These are phyloP conservation scores for Rhyzopertha dominica DNA, from an alignment of 1,140 invertebrate genomes.

Conservation along the genomic window DNA sequence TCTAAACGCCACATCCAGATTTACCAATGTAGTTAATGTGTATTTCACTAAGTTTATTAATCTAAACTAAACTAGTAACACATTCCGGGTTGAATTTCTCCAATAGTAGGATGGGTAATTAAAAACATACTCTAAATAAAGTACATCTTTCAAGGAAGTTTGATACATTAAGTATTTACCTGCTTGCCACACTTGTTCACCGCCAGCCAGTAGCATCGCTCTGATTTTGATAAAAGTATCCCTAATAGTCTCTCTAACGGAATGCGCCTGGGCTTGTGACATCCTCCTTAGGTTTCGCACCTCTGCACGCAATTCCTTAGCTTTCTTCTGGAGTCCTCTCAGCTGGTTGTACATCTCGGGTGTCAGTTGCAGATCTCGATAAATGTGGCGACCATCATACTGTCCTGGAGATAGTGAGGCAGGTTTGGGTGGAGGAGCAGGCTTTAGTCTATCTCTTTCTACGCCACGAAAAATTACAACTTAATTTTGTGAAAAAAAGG, in stretches of 20 bases:
- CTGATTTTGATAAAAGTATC: constrained; percentile 84
- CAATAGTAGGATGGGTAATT: too few relatives aligned
- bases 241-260: constrained; percentile 83
- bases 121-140: too few relatives aligned
- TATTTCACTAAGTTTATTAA: too few relatives aligned
- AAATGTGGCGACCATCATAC: constrained; percentile 55
- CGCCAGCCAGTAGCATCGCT: constrained; percentile 60
- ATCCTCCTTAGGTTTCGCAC: constrained; percentile 82
- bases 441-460: constrained; percentile 79
- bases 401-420: constrained; percentile 64
- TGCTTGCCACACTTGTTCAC: constrained; percentile 51
- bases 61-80: too few relatives aligned
- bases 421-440: constrained; percentile 79
- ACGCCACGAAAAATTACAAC: too few relatives aligned
- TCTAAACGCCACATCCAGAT: too few relatives aligned
- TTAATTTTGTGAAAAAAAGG: too few relatives aligned
- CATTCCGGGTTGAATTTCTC: too few relatives aligned
- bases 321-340: constrained; percentile 78
- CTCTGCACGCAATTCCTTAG: constrained; percentile 83
- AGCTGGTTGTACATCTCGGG: constrained; percentile 85
- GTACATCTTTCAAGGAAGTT: too few relatives aligned
- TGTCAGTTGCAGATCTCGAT: constrained; percentile 62
- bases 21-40: too few relatives aligned
- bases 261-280: constrained; percentile 85
- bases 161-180: constrained; percentile 32